Conservation (phyloP, 2,888 invertebrate genomes). For the Erebia epiphron region DNA sequence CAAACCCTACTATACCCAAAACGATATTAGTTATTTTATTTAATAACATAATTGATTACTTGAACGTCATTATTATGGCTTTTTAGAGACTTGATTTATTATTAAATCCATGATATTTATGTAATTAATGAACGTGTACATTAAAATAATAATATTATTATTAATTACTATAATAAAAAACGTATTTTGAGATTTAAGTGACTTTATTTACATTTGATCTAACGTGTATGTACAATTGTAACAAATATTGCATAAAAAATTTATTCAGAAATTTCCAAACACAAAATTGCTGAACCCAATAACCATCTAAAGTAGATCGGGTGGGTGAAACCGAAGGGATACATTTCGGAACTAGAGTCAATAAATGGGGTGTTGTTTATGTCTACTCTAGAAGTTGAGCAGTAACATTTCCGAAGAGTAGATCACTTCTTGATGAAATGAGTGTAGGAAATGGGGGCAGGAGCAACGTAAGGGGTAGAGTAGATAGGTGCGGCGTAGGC, state of each 20-base stretch:
- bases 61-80: too few relatives aligned
- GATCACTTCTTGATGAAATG: constrained; percentile 66
- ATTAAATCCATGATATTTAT: too few relatives aligned
- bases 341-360: constrained; percentile 46
- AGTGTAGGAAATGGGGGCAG: constrained; percentile 51
- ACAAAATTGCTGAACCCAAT: neutral
- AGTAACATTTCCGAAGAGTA: constrained; percentile 43
- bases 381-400: constrained; percentile 53
- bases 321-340: constrained; percentile 38
- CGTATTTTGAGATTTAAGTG: neutral
- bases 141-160: neutral
- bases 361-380: constrained; percentile 50
- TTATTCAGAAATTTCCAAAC: constrained; percentile 18
- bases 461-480: constrained; percentile 52
- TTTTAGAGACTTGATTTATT: too few relatives aligned
- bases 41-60: too few relatives aligned
- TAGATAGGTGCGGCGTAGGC: constrained; percentile 51
- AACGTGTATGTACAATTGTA: constrained; percentile 26
- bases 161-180: constrained; percentile 22
- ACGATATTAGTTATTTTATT: too few relatives aligned
- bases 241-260: constrained; percentile 3
- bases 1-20: too few relatives aligned
- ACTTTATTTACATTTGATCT: constrained; percentile 34
- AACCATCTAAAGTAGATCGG: constrained; percentile 9
- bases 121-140: too few relatives aligned